Percentiles rank a stretch among this genome's conserved stretches.
These are phyloP conservation scores for Troides oblongomaculatus DNA, from an alignment of 2,888 invertebrate species.

Conservation along the genomic window DNA sequence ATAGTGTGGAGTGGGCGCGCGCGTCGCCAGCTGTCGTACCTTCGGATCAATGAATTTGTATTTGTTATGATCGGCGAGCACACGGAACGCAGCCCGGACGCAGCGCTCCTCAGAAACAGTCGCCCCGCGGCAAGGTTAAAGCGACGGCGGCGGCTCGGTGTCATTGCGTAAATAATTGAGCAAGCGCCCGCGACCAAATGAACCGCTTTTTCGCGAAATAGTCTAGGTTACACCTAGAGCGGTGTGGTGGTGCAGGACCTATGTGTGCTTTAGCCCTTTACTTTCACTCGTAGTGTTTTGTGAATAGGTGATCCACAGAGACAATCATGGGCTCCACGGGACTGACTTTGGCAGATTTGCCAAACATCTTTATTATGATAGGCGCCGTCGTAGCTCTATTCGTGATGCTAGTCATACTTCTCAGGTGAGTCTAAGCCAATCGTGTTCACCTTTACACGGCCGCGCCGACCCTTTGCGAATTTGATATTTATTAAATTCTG, in stretches of 20 bases:
- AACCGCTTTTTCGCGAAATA: slow-evolving; percentile 44
- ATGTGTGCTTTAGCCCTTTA: slow-evolving; percentile 49
- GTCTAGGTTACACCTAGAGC: slow-evolving; percentile 44
- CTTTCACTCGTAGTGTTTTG: slow-evolving; percentile 46
- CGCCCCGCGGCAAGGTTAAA: slow-evolving; percentile 37
- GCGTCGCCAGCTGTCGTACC: slow-evolving; percentile 40
- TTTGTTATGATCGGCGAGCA: slow-evolving; percentile 66
- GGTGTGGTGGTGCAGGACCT: slow-evolving; percentile 49
- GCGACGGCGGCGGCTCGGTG: slow-evolving; percentile 44
- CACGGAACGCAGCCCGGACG: slow-evolving; percentile 40
- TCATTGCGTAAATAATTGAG: slow-evolving; percentile 48
- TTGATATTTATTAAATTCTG: too few relatives aligned
- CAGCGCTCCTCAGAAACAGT: slow-evolving; percentile 36
- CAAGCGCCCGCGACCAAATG: slow-evolving; percentile 41
- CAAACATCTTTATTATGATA: slow-evolving; percentile 87
- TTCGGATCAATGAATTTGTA: slow-evolving; percentile 69
- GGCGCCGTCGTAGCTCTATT: slow-evolving; percentile 86
- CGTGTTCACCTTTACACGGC: too few relatives aligned
- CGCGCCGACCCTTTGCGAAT: too few relatives aligned
- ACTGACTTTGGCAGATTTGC: slow-evolving; percentile 85
- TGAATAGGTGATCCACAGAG: slow-evolving; percentile 32
- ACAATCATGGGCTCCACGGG: slow-evolving; percentile 67
- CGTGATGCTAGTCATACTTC: slow-evolving; percentile 86
- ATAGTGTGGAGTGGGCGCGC: slow-evolving; percentile 34
- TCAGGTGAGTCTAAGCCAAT: slow-evolving; percentile 79